Conservation (phyloP, 2,113 vertebrate genomes). For the Coptodon rendalli region DNA sequence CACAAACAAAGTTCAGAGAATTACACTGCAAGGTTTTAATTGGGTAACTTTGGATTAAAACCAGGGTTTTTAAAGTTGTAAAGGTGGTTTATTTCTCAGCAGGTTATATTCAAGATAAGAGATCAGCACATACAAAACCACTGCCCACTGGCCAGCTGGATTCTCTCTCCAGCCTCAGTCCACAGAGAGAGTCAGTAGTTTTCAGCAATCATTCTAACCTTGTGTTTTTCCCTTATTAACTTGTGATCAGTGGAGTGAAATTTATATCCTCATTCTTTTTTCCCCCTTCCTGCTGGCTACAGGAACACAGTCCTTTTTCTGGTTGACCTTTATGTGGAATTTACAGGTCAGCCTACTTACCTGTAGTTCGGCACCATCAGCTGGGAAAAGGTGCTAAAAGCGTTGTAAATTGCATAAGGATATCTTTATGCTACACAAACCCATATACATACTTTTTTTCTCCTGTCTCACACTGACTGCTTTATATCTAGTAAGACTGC, state of each 20-base stretch:
- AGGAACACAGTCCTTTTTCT: not conserved
- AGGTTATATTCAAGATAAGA: not conserved
- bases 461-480: not conserved
- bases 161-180: not conserved
- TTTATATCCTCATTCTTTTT: fast-evolving
- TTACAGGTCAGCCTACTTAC: not conserved
- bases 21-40: not conserved
- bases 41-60: not conserved
- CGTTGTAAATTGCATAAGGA: not conserved
- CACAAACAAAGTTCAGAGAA: not conserved
- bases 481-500: not conserved
- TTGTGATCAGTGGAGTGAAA: not conserved
- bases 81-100: not conserved
- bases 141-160: not conserved
- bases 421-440: not conserved
- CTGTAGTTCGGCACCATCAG: not conserved
- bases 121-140: not conserved
- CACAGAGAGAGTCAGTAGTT: fast-evolving
- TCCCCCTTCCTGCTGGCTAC: not conserved
- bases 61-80: not conserved
- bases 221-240: not conserved
- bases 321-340: not conserved
- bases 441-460: fast-evolving
- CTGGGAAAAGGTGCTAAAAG: not conserved
- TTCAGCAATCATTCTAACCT: not conserved